phyloP scores from a whole-genome alignment of 2,888 invertebrate species.

The Philopedon plagiatum region DNA sequence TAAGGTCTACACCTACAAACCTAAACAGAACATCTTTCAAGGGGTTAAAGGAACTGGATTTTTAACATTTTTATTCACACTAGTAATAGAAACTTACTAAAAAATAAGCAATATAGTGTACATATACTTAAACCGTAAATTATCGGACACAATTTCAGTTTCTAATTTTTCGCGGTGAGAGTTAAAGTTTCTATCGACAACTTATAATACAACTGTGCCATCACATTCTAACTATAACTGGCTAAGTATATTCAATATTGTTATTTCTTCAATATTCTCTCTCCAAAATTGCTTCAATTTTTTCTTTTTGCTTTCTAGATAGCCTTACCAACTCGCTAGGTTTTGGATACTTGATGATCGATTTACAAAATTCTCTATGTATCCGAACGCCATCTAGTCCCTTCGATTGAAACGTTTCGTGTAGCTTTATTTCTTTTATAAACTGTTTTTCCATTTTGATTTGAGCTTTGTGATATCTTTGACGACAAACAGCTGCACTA shows the following conservation, averaged over 20 bases:
- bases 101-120: too few relatives aligned
- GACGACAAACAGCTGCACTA: conserved; percentile 77
- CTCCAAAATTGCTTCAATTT: conserved; percentile 61
- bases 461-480: conserved; percentile 72
- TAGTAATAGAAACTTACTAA: too few relatives aligned
- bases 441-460: conserved; percentile 73
- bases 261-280: background rate
- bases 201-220: background rate
- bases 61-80: too few relatives aligned
- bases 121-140: too few relatives aligned
- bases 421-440: conserved; percentile 74
- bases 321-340: conserved; percentile 60
- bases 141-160: too few relatives aligned
- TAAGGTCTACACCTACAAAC: too few relatives aligned
- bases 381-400: conserved; percentile 77
- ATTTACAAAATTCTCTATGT: conserved; percentile 76
- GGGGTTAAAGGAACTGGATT: too few relatives aligned
- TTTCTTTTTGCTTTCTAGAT: conserved; percentile 59
- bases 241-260: background rate
- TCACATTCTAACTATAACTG: background rate
- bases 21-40: too few relatives aligned
- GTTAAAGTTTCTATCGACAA: too few relatives aligned
- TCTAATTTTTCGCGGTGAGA: too few relatives aligned
- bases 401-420: conserved; percentile 75
- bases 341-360: conserved; percentile 68